Percentiles rank a stretch among this genome's conserved stretches.
Evolutionary conservation across 2,888 invertebrate species (phyloP).

Genomic region (Smittia aterrima): DNA sequence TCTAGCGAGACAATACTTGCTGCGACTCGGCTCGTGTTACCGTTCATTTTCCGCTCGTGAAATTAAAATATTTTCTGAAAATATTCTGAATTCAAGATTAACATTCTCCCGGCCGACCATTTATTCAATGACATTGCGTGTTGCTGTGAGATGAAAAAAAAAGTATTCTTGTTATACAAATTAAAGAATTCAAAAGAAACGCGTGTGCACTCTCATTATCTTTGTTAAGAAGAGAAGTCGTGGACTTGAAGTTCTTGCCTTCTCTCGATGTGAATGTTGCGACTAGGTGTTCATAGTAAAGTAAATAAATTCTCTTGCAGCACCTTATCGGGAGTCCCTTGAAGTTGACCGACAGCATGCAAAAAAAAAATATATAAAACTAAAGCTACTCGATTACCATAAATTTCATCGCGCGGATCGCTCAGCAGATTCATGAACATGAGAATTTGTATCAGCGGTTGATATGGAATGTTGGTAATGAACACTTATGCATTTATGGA

Average conservation of each 20-base stretch:
- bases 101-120: neutral
- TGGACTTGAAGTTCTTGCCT: neutral
- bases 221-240: neutral
- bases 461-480: slow-evolving; percentile 35
- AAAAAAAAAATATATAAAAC: slow-evolving; percentile 38
- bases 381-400: slow-evolving; percentile 36
- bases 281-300: slow-evolving; percentile 15
- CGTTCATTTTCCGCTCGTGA: neutral
- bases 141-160: neutral
- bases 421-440: slow-evolving; percentile 30
- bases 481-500: slow-evolving; percentile 16
- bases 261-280: neutral
- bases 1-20: neutral
- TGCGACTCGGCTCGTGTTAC: neutral
- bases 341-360: slow-evolving; percentile 36
- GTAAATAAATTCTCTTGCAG: slow-evolving; percentile 34
- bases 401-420: slow-evolving; percentile 36
- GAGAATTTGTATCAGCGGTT: slow-evolving; percentile 30
- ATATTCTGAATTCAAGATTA: neutral
- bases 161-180: neutral
- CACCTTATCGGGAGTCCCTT: slow-evolving; percentile 37
- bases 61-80: slow-evolving; percentile 8
- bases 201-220: slow-evolving; percentile 20
- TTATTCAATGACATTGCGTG: slow-evolving; percentile 18
- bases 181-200: slow-evolving; percentile 17